Percentiles rank a stretch among this genome's conserved stretches.
Evolutionary conservation across 1,140 invertebrate species (phyloP).

Genomic region (Brachionus paranguensis): DNA sequence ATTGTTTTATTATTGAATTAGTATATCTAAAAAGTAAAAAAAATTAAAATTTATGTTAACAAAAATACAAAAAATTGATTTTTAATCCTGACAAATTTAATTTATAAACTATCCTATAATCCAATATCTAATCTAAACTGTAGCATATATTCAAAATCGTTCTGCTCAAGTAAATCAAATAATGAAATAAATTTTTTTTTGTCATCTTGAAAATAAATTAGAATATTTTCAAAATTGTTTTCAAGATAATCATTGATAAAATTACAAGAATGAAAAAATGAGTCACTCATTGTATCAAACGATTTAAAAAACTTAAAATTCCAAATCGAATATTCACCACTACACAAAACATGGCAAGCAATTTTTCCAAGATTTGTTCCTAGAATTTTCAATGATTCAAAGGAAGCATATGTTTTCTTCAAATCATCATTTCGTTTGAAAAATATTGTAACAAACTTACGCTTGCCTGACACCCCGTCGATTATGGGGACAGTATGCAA

Average conservation of each 20-base stretch:
- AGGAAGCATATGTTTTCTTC: neutral
- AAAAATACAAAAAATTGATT: no score
- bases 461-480: neutral
- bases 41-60: no score
- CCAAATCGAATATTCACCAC: neutral
- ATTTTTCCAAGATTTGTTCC: neutral
- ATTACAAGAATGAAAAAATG: neutral
- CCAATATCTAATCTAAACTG: neutral
- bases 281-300: neutral
- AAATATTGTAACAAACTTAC: neutral
- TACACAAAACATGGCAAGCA: neutral
- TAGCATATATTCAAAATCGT: neutral
- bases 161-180: neutral
- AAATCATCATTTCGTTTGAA: conserved; percentile 13
- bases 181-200: neutral
- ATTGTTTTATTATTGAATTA: no score
- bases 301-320: conserved; percentile 6
- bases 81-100: no score
- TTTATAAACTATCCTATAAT: no score
- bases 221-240: neutral
- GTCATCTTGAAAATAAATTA: neutral
- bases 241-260: neutral
- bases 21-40: no score
- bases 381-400: neutral
- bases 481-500: neutral